phyloP scores from a whole-genome alignment of 2,888 invertebrate genomes.

The Chironomus riparius region DNA sequence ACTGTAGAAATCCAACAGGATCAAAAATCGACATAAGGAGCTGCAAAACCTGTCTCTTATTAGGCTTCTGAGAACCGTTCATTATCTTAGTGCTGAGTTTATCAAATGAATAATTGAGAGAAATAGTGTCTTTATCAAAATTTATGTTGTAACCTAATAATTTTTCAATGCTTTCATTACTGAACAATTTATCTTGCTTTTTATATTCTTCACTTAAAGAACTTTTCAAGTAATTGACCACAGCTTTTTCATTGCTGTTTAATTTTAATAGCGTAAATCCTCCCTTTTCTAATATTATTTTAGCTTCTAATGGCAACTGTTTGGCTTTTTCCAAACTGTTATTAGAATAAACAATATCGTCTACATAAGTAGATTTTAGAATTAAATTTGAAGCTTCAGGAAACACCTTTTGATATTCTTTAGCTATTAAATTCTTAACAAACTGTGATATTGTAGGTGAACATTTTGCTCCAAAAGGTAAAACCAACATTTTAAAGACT shows the following conservation, averaged over 20 bases:
- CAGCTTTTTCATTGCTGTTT: not conserved
- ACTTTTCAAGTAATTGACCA: not conserved
- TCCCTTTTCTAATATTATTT: not conserved
- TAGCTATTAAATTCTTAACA: not conserved
- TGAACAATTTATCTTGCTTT: not conserved
- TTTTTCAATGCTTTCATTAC: not conserved
- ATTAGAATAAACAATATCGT: not conserved
- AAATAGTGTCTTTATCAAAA: not conserved
- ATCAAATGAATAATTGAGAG: not conserved
- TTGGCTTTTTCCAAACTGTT: no score
- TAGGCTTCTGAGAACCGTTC: not conserved
- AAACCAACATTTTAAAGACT: not conserved
- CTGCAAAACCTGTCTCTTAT: not conserved
- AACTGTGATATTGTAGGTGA: not conserved
- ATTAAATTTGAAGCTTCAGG: not conserved
- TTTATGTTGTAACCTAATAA: not conserved
- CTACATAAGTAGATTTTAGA: not conserved
- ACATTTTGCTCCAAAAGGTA: not conserved
- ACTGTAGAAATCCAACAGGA: not conserved
- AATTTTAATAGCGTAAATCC: not conserved
- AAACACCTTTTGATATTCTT: not conserved
- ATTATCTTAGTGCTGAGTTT: not conserved
- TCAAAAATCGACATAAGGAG: not conserved
- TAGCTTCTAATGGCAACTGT: not conserved
- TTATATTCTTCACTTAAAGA: not conserved